phyloP scores from a whole-genome alignment of 2,113 vertebrate species.

The Calidris pygmaea region DNA sequence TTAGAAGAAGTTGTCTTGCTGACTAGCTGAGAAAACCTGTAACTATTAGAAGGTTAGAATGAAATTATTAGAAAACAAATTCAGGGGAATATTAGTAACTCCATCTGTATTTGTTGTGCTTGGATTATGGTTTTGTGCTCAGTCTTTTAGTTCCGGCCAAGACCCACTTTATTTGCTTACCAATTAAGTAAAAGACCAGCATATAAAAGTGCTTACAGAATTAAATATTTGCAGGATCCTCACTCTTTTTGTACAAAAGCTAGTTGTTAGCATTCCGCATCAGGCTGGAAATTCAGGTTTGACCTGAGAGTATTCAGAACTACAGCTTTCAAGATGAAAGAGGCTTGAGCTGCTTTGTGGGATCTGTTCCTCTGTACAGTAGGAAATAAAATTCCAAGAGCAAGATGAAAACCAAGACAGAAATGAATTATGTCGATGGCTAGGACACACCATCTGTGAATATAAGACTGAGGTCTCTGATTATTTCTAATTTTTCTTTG shows the following conservation, averaged over 20 bases:
- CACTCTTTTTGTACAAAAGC: not conserved
- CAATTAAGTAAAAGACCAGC: not conserved
- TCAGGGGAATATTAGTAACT: not conserved
- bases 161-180: not conserved
- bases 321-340: not conserved
- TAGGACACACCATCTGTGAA: not conserved
- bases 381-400: not conserved
- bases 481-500: not conserved
- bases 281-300: not conserved
- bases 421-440: accelerated
- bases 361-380: not conserved
- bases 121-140: not conserved
- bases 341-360: accelerated
- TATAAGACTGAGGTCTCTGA: not conserved
- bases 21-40: not conserved
- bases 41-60: not conserved
- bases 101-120: not conserved
- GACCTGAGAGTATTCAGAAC: not conserved
- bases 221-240: not conserved
- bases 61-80: not conserved
- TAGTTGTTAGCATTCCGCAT: not conserved
- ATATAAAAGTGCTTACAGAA: not conserved
- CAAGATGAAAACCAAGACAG: not conserved
- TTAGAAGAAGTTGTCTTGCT: not conserved
- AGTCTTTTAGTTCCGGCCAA: not conserved